Base-by-base conservation (phyloP, 2,113 vertebrate genomes). In the Pionites leucogaster region DNA sequence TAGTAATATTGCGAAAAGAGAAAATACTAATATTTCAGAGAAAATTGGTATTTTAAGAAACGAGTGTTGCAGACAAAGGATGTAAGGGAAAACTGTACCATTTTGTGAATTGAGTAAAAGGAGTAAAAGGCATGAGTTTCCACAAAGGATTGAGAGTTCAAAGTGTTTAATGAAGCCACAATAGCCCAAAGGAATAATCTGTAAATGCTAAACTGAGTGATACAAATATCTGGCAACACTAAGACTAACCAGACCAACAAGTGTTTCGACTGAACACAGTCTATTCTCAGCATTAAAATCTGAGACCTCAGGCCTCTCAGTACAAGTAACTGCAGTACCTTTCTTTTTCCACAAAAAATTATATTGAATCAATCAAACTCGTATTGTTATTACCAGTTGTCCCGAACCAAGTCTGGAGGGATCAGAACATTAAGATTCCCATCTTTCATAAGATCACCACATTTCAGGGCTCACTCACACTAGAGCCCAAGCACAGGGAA, bases 281-380 rank as follows among this genome's bases (percentile, higher is more conserved):
- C 59, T 77, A 11, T 85, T 92, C 50, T 29, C 63, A 77, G 70
- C 67, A 67, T 70, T 72, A 85, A 53, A 65, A 14, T 46, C 49
- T 39, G 55, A 65, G 75, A 46, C 68, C 72, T 72, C 74, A 53
- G 41, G 33, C 31, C 28, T 92, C 39, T 77, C 82, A 89, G 75
- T 41, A 75, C 47, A 80, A 89, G 59, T 68, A 89, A 90, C 39
- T 1, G 4, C 70, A 79, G 1, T 68, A 82, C 55, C 62, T 76
- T 84, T 52, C 62, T 28, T 71, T 69, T 92, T 82, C 65, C 81
- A 91, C 52, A 76, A 65, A 20, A 90, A 95, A 91, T 89, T 72
- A 35, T 50, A 75, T 78, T 50, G 52, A 33, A 92, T 92, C 67
- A 91, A 68, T 92, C 94, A 69, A 8, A n/a, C 62, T 39, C 70